Percentiles rank a stretch among this genome's conserved stretches.
Conservation (phyloP, 2,113 vertebrate genomes). For the Cololabis saira region DNA sequence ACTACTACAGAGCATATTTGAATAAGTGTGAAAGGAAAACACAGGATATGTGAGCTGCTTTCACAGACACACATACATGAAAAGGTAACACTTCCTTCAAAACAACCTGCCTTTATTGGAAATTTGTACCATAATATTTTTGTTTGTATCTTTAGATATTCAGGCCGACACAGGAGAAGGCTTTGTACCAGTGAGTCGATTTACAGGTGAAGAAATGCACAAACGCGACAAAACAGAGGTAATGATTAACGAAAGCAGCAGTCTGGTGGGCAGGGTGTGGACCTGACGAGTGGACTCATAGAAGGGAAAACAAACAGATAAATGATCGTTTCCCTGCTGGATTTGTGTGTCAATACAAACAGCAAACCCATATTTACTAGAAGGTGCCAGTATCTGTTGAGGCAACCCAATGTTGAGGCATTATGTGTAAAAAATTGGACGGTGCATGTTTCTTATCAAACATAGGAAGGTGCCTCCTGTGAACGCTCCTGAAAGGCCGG, state of each 20-base stretch:
- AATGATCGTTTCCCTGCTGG: not conserved
- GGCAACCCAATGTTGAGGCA: too few species aligned
- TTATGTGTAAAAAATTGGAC: too few species aligned
- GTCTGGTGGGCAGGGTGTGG: constrained; percentile 16
- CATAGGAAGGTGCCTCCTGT: too few species aligned
- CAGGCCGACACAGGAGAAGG: constrained; percentile 11
- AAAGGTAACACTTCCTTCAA: constrained; percentile 4
- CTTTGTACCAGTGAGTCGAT: constrained; percentile 17
- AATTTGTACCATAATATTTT: not conserved
- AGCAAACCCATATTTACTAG: not conserved
- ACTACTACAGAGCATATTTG: constrained; percentile 27
- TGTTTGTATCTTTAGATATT: constrained; percentile 1
- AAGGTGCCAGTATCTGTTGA: not conserved
- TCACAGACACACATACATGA: not conserved
- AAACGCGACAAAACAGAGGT: constrained; percentile 25
- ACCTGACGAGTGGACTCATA: not conserved
- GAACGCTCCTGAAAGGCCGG: too few species aligned
- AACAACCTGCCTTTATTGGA: not conserved
- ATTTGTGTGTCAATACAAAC: too few species aligned
- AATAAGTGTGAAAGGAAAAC: constrained; percentile 40
- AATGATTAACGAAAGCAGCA: constrained; percentile 66
- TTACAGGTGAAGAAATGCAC: constrained; percentile 17
- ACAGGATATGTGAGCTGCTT: not conserved
- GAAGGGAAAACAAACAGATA: not conserved
- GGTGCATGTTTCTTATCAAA: too few species aligned